A percentile compares a stretch with the other conserved stretches of the same genome.
phyloP scores from a whole-genome alignment of 2,888 invertebrate genomes.

The Halocaridina rubra region DNA sequence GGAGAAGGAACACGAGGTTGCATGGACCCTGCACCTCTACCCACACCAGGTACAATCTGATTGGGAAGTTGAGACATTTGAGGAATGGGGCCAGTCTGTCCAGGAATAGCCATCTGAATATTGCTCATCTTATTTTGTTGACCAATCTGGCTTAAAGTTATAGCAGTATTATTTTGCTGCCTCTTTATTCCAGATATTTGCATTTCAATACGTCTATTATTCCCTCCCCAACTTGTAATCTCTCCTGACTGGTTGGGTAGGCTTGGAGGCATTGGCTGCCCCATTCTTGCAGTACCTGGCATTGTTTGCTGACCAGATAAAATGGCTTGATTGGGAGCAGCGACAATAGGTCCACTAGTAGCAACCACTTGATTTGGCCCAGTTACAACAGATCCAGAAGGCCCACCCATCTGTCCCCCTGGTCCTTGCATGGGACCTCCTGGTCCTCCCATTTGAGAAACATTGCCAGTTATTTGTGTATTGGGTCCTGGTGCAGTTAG shows the following conservation, averaged over 20 bases:
- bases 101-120: slow-evolving; percentile 40
- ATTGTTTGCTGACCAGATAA: neutral
- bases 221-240: slow-evolving; percentile 35
- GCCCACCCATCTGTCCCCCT: slow-evolving; percentile 3
- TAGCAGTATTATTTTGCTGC: slow-evolving; percentile 13
- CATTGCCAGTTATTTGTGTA: slow-evolving; percentile 10
- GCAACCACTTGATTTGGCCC: slow-evolving; percentile 20
- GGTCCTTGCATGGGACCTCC: neutral
- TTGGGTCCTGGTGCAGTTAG: slow-evolving; percentile 39
- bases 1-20: slow-evolving; percentile 56
- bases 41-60: slow-evolving; percentile 24
- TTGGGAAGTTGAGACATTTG: slow-evolving; percentile 31
- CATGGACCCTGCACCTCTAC: slow-evolving; percentile 26
- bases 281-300: slow-evolving; percentile 38
- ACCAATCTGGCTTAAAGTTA: slow-evolving; percentile 35
- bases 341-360: slow-evolving; percentile 16
- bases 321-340: slow-evolving; percentile 26
- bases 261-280: slow-evolving; percentile 42
- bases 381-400: neutral
- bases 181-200: slow-evolving; percentile 40
- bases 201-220: slow-evolving; percentile 33
- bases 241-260: slow-evolving; percentile 38
- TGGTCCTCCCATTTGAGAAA: slow-evolving; percentile 21
- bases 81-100: neutral
- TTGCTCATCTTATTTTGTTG: slow-evolving; percentile 33